Base-by-base conservation (phyloP, 2,888 invertebrate genomes). In the Nematopogon swammerdamellus region DNA sequence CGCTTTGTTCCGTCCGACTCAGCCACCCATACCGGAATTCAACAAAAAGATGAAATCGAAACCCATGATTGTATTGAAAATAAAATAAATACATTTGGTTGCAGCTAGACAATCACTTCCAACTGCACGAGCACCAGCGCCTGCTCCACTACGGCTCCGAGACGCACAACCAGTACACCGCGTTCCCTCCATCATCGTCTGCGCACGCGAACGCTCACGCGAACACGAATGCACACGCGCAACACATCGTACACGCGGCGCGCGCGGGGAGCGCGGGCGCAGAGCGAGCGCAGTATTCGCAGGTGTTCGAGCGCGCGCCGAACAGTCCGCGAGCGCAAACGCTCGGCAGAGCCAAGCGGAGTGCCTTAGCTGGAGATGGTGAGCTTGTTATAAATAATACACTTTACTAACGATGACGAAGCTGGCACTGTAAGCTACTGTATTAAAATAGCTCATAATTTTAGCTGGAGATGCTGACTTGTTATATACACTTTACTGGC, bases 301-400 rank as follows among this genome's bases (percentile, higher is more conserved):
- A 81, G 63, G 56, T 57, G 17, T 85, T 84, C 55, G 84, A 84
- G 57, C 76, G 80, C 62, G 82, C 81, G 10, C 82, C 83, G 8
- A 63, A 79, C 0, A 82, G 82, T 57, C 83, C 84, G 1, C 60
- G 80, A 59, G 65, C 80, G 5, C 71, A 71, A 45, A 69, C 82
- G 49, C 63, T 81, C 57, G 73, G 74, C 19, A 62, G 77, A 16
- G 59, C 70, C 42, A 77, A 74, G 58, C 72, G 75, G 55, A 69
- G 64, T 65, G 65, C 65, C 63, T 65, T 72, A 61, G 55, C 60
- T 58, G 69, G 69, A 57, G 54, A 56, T 44, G 76, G 75, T 75
- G 58, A 61, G 66, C 56, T n/a, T n/a, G n/a, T n/a, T n/a, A n/a
- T n/a, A n/a, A n/a, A n/a, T n/a, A n/a, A n/a, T n/a, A n/a, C n/a